Evolutionary conservation across 2,888 invertebrate species (phyloP), one percentile per base, ranked within the genome.

Genomic region (Oligia latruncula): DNA sequence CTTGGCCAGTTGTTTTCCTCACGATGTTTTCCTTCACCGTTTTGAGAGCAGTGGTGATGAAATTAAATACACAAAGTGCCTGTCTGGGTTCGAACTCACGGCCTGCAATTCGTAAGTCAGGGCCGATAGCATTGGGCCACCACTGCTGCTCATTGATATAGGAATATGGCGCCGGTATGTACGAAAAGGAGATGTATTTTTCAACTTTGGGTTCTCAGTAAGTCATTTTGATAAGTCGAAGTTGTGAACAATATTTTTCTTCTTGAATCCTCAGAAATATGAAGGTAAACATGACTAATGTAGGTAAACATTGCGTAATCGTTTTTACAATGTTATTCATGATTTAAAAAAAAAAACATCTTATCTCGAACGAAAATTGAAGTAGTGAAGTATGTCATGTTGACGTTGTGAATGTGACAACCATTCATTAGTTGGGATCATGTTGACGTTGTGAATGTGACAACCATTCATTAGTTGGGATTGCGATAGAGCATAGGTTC

Each of bases 341-440:
- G 83, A 87, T 89, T 89, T 77, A 55, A 82, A 80, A 60, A 82
- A 71, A 35, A 67, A 73, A 89, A 81, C 83, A 49, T 78, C 81
- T 85, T 88, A 88, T 88, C 87, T 43, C 17, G 67, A 43, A 67
- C 60, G 66, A 71, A 71, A 83, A 71, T 40, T 72, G 43, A 76
- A 60, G 58, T 35, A 60, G 29, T 15, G 9, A 49, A 35, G 6
- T 43, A 46, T 70, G 64, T 60, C 17, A 66, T 62, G 58, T 58
- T 58, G 58, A 58, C 9, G 23, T 58, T 58, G 9, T 23, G 58
- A 23, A 58, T 58, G 58, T 23, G 58, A 58, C 23, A 58, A 23
- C 23, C 9, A 9, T 58, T 23, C 9, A 3, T 58, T 58, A 23
- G 23, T 58, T 29, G 29, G 29, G n/a, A n/a, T 60, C 17, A 66